Evolutionary conservation across 1,140 invertebrate species (phyloP).

Genomic region (Bradysia coprophila): DNA sequence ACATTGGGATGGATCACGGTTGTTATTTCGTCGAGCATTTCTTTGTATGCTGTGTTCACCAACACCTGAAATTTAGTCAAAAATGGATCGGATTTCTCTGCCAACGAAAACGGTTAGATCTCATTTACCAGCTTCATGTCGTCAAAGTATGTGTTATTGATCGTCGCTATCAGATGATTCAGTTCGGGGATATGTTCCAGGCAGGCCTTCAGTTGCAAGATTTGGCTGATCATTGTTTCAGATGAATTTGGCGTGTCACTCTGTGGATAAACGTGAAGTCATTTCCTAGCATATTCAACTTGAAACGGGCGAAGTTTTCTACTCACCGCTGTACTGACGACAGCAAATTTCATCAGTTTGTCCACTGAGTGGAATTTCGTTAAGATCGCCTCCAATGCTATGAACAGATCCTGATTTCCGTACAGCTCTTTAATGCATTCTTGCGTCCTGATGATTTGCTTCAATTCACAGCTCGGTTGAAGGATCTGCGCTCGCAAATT

Average conservation of each 20-base stretch:
- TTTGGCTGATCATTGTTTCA: neutral
- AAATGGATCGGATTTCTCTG: no score
- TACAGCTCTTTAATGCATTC: no score
- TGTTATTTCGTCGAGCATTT: no score
- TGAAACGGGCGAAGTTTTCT: no score
- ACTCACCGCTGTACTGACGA: neutral
- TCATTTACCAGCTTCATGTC: slow-evolving; percentile 39
- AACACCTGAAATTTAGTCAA: no score
- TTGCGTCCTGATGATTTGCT: slow-evolving; percentile 49
- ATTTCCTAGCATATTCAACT: no score
- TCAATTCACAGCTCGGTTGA: slow-evolving; percentile 51
- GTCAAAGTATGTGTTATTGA: slow-evolving; percentile 3
- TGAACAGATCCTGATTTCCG: slow-evolving; percentile 37
- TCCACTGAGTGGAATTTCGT: neutral
- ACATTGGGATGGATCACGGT: slow-evolving; percentile 54
- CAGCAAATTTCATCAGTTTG: neutral
- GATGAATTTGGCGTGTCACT: neutral
- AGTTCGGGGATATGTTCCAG: neutral
- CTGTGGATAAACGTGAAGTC: neutral
- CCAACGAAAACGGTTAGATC: no score
- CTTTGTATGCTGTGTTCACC: no score
- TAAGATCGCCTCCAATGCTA: slow-evolving; percentile 8
- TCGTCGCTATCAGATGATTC: neutral
- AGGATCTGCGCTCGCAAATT: slow-evolving; percentile 60
- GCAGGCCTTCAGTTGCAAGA: neutral